Conservation (phyloP, 2,888 invertebrate genomes). For the Nudaria mundana region DNA sequence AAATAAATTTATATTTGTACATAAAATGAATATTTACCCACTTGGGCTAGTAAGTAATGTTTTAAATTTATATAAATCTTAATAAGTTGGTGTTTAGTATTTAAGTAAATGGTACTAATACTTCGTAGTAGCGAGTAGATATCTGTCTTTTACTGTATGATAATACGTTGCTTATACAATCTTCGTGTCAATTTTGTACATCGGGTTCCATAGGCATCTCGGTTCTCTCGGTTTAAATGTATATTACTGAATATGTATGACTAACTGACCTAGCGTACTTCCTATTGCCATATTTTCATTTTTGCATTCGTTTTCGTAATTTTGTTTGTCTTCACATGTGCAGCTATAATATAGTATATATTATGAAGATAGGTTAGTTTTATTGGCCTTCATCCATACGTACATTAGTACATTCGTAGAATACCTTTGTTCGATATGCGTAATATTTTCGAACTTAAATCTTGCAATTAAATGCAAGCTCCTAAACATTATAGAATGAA, state of each 20-base stretch:
- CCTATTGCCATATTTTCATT: no score
- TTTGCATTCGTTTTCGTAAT: no score
- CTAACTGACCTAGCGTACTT: no score
- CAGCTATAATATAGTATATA: no score
- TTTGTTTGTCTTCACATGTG: no score
- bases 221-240: slow-evolving; percentile 9
- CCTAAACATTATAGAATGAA: no score
- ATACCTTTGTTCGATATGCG: no score
- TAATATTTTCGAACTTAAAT: no score
- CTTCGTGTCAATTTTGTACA: slow-evolving; percentile 33
- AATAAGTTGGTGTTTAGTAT: slow-evolving; percentile 33
- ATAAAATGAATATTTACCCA: slow-evolving; percentile 46
- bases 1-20: slow-evolving; percentile 56
- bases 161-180: slow-evolving; percentile 33
- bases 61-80: slow-evolving; percentile 46
- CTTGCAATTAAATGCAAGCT: no score
- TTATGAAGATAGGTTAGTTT: no score
- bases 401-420: no score
- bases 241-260: slow-evolving; percentile 10
- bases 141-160: slow-evolving; percentile 33
- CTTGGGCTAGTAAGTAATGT: slow-evolving; percentile 42
- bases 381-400: no score
- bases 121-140: slow-evolving; percentile 44
- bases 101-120: slow-evolving; percentile 51
- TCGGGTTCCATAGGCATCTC: slow-evolving; percentile 27